These are phyloP conservation scores for Diarsia dahlii DNA, from an alignment of 2,888 invertebrate genomes.

Conservation along the genomic window DNA sequence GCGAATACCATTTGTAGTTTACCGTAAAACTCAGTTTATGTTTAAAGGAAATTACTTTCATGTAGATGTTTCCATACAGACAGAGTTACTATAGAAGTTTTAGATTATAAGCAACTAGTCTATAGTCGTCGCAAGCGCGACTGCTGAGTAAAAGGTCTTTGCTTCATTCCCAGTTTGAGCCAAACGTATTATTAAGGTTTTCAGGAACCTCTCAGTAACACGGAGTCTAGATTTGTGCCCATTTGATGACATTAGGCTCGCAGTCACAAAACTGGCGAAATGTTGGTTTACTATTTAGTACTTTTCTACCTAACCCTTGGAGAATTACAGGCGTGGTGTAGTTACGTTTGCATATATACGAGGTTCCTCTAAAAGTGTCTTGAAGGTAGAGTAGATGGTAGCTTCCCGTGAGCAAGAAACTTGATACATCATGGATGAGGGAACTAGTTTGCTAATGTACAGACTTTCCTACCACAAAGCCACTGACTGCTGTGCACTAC, in stretches of 20 bases:
- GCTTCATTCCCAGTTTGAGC: no score
- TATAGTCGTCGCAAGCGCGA: not conserved
- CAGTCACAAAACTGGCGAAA: not conserved
- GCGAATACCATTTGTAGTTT: conserved; percentile 17
- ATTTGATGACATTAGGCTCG: not conserved
- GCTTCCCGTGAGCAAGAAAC: conserved; percentile 10
- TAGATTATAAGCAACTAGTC: not conserved
- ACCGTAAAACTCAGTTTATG: conserved; percentile 21
- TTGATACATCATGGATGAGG: conserved; percentile 25
- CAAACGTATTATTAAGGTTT: no score
- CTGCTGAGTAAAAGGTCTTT: no score
- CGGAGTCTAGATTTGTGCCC: not conserved
- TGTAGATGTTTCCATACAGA: conserved; percentile 4
- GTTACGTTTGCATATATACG: not conserved
- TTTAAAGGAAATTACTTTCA: not conserved
- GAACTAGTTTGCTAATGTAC: conserved; percentile 31
- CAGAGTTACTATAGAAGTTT: not conserved
- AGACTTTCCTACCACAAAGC: conserved; percentile 13
- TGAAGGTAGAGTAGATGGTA: not conserved
- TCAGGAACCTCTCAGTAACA: no score
- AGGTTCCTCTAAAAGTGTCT: not conserved
- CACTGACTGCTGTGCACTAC: not conserved
- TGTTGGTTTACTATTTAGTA: not conserved
- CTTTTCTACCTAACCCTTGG: not conserved
- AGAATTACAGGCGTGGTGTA: not conserved